Evolutionary conservation across 2,113 vertebrate species (phyloP).

Genomic region (Isurus oxyrinchus): DNA sequence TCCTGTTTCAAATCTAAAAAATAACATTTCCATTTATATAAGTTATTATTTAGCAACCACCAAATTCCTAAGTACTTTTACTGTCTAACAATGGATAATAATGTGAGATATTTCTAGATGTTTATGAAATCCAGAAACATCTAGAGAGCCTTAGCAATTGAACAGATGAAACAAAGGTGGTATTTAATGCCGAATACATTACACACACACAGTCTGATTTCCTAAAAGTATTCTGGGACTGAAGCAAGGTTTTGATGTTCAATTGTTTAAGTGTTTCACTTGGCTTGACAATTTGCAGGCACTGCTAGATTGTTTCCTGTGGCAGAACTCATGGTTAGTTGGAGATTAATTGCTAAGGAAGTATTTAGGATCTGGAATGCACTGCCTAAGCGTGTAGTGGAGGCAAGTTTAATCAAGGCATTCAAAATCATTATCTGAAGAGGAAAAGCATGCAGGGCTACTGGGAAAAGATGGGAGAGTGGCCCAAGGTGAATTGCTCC

Average conservation of each 20-base stretch:
- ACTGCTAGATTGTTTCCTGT: neutral
- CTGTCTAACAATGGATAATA: neutral
- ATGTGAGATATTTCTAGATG: neutral
- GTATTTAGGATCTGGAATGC: neutral
- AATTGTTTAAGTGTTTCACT: neutral
- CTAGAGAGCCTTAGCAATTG: neutral
- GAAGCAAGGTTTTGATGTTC: neutral
- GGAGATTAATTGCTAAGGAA: neutral
- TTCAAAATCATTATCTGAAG: neutral
- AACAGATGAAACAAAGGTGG: neutral
- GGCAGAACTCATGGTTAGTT: neutral
- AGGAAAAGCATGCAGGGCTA: neutral
- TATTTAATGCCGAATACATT: neutral
- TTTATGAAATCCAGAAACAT: neutral
- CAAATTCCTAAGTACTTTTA: neutral
- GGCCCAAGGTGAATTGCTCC: neutral
- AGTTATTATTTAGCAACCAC: neutral
- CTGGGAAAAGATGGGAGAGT: neutral
- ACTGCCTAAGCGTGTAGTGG: neutral
- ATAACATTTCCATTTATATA: neutral
- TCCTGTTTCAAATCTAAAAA: neutral
- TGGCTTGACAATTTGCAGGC: neutral
- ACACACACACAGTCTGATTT: neutral
- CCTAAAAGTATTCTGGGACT: neutral
- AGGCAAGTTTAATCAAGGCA: neutral